phyloP scores from a whole-genome alignment of 1,140 invertebrate species.

The Aleiodes sp. region DNA sequence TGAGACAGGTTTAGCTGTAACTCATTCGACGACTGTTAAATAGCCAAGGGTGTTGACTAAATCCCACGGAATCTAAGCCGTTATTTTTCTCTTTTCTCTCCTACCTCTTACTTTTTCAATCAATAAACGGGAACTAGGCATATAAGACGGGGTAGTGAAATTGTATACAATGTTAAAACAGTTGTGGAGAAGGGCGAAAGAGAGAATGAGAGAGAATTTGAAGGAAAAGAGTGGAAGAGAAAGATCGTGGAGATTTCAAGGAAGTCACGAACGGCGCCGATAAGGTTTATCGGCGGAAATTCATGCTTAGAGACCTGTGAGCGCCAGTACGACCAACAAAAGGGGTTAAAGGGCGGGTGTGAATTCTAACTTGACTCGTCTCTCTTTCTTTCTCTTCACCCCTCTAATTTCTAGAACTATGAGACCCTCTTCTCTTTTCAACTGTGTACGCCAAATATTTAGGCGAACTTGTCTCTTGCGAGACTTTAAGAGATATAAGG shows the following conservation, averaged over 20 bases:
- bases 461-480: neutral
- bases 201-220: neutral
- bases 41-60: slow-evolving; percentile 38
- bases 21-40: slow-evolving; percentile 37
- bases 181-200: neutral
- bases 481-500: neutral
- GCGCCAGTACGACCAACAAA: neutral
- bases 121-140: neutral
- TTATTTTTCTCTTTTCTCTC: slow-evolving; percentile 6
- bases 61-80: slow-evolving; percentile 34
- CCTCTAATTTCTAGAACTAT: too few species aligned
- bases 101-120: neutral
- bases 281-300: slow-evolving; percentile 43
- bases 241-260: slow-evolving; percentile 31
- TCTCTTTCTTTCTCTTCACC: neutral
- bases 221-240: slow-evolving; percentile 5
- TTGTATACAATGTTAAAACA: neutral
- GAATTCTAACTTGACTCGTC: neutral
- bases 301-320: slow-evolving; percentile 38
- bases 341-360: neutral
- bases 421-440: neutral
- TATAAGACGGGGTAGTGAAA: neutral
- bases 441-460: neutral
- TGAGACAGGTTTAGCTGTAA: slow-evolving; percentile 32
- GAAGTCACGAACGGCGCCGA: slow-evolving; percentile 41